These are phyloP conservation scores for Aurelia sp. DNA, from an alignment of 30 jellyfish, hydroid and myxozoan species.

Conservation along the genomic window DNA sequence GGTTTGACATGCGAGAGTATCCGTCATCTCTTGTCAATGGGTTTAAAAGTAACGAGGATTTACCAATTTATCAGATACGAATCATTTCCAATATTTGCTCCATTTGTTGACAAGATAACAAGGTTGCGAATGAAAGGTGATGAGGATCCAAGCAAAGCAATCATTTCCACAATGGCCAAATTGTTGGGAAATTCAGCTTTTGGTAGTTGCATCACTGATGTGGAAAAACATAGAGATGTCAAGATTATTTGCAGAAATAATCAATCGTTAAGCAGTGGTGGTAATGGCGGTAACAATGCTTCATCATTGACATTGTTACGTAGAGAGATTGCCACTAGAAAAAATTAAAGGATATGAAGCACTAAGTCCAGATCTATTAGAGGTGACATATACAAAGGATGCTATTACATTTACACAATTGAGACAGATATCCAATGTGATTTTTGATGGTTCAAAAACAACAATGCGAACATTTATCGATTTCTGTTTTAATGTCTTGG, in stretches of 20 bases:
- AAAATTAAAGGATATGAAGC: not conserved
- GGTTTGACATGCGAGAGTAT: too few species aligned
- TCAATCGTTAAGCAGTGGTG: too few species aligned
- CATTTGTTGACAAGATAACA: not conserved
- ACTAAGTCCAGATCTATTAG: not conserved
- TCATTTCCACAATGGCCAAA: not conserved
- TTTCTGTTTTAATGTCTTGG: not conserved
- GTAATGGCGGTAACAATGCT: too few species aligned
- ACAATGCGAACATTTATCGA: not conserved
- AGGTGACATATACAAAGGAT: not conserved
- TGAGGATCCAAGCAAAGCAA: not conserved
- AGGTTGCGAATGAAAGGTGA: conserved; percentile 8
- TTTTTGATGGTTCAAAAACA: not conserved
- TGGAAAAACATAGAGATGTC: not conserved
- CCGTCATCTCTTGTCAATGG: too few species aligned
- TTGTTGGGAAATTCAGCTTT: not conserved
- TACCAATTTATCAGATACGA: not conserved
- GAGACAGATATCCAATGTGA: not conserved
- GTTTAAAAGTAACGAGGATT: too few species aligned
- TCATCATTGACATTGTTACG: too few species aligned
- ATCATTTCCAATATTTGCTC: not conserved
- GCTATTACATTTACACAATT: not conserved
- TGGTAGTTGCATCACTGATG: not conserved
- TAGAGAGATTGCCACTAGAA: not conserved
- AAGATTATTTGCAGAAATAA: not conserved